Evolutionary conservation across 2,888 invertebrate species (phyloP).

Genomic region (Hypomecis punctinalis): DNA sequence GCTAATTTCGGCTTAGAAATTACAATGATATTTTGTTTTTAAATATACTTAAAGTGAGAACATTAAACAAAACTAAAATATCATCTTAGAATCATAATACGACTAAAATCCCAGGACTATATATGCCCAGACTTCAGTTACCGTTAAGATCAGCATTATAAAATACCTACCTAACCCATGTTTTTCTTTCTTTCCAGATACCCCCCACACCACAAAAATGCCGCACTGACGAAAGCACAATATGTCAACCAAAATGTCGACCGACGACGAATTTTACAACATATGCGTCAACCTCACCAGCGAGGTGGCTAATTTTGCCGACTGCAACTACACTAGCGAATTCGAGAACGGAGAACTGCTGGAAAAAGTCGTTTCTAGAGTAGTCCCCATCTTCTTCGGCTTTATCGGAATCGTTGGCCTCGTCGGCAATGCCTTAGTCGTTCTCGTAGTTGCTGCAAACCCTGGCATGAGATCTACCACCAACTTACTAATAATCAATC

Average conservation of each 20-base stretch:
- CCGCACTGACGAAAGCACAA: conserved; percentile 45
- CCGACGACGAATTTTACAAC: conserved; percentile 76
- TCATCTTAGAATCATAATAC: no score
- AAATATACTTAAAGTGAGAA: no score
- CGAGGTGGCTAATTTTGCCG: conserved; percentile 65
- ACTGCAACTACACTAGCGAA: conserved; percentile 73
- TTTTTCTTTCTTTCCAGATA: conserved; percentile 34
- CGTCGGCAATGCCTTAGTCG: conserved; percentile 94
- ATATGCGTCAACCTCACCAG: conserved; percentile 75
- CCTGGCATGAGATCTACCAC: conserved; percentile 97
- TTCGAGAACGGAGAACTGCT: conserved; percentile 82
- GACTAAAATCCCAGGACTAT: no score
- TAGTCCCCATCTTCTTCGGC: conserved; percentile 93
- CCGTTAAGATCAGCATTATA: not conserved
- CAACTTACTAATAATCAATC: conserved; percentile 95
- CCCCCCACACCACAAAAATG: conserved; percentile 41
- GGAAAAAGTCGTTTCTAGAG: conserved; percentile 88
- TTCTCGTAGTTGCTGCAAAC: conserved; percentile 94
- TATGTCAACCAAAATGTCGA: conserved; percentile 60
- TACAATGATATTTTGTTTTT: no score
- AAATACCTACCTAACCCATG: not conserved
- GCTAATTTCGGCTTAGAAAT: no score
- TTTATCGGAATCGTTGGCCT: conserved; percentile 94
- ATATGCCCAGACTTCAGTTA: not conserved
- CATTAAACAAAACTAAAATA: no score